Conservation (phyloP, 2,888 invertebrate species). For the Synergus umbraculus region DNA sequence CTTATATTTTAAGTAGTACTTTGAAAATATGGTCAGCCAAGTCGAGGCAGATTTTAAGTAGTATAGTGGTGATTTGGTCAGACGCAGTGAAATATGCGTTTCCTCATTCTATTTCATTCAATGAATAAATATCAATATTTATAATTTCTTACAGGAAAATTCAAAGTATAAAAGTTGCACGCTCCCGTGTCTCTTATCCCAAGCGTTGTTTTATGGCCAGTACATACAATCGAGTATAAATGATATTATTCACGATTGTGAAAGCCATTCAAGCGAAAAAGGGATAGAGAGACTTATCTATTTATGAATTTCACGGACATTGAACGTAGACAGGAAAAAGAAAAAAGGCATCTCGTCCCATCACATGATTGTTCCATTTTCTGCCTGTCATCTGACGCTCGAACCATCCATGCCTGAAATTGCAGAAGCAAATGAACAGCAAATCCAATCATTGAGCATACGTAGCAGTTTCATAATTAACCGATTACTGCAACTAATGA, state of each 20-base stretch:
- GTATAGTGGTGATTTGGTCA: neutral
- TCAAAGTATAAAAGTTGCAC: neutral
- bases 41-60: neutral
- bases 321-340: constrained; percentile 32
- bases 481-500: constrained; percentile 53
- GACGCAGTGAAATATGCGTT: neutral
- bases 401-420: constrained; percentile 35
- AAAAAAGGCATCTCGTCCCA: constrained; percentile 28
- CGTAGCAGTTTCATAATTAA: constrained; percentile 63
- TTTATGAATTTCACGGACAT: constrained; percentile 39
- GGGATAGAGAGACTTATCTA: constrained; percentile 40
- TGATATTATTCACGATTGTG: constrained; percentile 36
- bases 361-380: constrained; percentile 39
- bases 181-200: neutral
- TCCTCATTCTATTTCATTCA: neutral
- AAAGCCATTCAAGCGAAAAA: constrained; percentile 29
- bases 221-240: constrained; percentile 20
- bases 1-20: neutral
- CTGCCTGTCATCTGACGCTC: constrained; percentile 38
- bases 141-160: neutral
- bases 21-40: neutral
- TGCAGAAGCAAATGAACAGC: constrained; percentile 39
- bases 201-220: neutral
- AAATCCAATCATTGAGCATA: constrained; percentile 46
- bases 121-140: neutral